Conservation (phyloP, 2,113 vertebrate species). For the Edolisoma coerulescens region DNA sequence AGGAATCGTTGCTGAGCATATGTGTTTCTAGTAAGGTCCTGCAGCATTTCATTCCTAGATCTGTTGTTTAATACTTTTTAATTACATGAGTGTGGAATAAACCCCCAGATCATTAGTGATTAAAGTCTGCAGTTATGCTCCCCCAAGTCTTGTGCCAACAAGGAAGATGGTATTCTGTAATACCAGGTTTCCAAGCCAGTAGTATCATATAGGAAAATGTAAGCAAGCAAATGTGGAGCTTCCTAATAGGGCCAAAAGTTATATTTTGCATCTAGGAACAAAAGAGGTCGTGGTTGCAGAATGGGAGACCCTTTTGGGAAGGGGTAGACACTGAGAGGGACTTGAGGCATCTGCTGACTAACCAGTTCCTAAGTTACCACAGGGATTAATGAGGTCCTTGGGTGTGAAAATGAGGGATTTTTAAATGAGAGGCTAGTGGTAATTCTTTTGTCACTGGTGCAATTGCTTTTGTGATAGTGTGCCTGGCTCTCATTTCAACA, state of each 20-base stretch:
- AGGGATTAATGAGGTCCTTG: neutral
- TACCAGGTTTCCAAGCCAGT: neutral
- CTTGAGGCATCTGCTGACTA: neutral
- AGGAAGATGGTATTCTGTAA: neutral
- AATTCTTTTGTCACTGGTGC: neutral
- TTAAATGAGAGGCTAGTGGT: neutral
- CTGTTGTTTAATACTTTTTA: neutral
- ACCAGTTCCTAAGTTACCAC: neutral
- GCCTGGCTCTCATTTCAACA: neutral
- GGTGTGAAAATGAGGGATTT: neutral
- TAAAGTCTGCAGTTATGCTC: neutral
- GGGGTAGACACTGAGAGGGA: neutral
- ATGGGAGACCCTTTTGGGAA: neutral
- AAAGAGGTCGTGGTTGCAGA: neutral
- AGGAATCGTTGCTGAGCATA: neutral
- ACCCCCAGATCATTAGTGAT: neutral
- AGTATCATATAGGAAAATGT: neutral
- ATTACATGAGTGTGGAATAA: neutral
- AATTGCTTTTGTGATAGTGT: conserved; percentile 5
- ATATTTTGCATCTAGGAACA: neutral
- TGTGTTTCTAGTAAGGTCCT: neutral
- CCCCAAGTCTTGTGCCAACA: neutral
- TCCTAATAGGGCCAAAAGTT: neutral
- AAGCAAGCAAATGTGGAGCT: neutral
- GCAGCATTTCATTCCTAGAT: neutral